Evolutionary conservation across 2,888 invertebrate genomes (phyloP).

Genomic region (Campopleginae sp.): DNA sequence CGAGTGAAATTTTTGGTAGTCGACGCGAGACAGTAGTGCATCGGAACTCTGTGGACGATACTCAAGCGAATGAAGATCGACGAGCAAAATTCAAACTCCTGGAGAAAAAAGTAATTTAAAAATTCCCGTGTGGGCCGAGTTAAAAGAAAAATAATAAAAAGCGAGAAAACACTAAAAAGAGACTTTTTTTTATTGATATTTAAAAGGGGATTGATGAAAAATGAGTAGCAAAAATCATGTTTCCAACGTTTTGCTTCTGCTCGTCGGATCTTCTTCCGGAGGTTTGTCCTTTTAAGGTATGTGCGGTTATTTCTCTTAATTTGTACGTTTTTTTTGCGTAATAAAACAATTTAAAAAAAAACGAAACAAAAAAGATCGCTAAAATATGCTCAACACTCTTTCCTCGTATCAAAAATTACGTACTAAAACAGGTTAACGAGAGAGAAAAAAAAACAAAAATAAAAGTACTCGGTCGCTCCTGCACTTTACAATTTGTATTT

Average conservation of each 20-base stretch:
- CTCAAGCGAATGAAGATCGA: slow-evolving; percentile 22
- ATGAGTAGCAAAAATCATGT: slow-evolving; percentile 7
- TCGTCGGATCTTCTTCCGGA: slow-evolving; percentile 18
- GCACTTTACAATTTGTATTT: slow-evolving; percentile 23
- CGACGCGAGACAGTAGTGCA: slow-evolving; percentile 14
- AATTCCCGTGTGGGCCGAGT: slow-evolving; percentile 6
- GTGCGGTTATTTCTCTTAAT: slow-evolving; percentile 24
- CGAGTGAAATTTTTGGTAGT: slow-evolving; percentile 8
- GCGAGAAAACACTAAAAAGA: not conserved
- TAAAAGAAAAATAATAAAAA: not conserved
- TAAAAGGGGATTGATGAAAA: slow-evolving; percentile 10
- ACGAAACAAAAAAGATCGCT: slow-evolving; percentile 43
- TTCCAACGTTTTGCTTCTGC: slow-evolving; percentile 31
- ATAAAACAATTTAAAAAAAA: slow-evolving; percentile 47
- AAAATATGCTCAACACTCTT: slow-evolving; percentile 55
- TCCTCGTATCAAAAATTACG: slow-evolving; percentile 16
- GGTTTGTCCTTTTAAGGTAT: slow-evolving; percentile 25
- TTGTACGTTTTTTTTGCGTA: not conserved
- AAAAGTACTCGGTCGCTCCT: slow-evolving; percentile 7
- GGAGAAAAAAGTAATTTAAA: slow-evolving; percentile 3
- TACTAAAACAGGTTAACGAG: slow-evolving; percentile 19
- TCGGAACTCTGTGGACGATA: slow-evolving; percentile 24
- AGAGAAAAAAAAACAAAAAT: slow-evolving; percentile 46
- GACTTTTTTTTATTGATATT: not conserved
- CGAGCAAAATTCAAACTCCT: slow-evolving; percentile 6